A percentile compares a stretch with the other conserved stretches of the same genome.
Evolutionary conservation across 2,113 vertebrate species (phyloP).

Genomic region (Neotragus pygmaeus): DNA sequence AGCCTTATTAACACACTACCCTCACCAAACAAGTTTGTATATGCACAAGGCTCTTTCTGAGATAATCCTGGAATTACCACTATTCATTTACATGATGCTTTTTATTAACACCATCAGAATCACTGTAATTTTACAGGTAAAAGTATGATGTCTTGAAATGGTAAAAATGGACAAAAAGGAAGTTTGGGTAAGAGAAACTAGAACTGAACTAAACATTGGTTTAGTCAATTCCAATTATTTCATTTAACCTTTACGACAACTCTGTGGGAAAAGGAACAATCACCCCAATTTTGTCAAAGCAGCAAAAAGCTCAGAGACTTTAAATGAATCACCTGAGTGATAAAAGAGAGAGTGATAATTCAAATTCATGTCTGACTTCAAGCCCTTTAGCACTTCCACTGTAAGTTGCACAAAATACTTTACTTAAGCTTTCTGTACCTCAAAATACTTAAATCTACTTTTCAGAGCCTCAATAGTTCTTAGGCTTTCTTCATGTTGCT

Average conservation of each 20-base stretch:
- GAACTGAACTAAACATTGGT: neutral
- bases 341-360: neutral
- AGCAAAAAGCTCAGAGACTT: neutral
- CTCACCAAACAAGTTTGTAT: neutral
- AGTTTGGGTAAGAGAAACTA: neutral
- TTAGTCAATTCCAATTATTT: neutral
- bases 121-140: neutral
- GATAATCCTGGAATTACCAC: neutral
- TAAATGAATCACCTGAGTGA: neutral
- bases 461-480: constrained; percentile 89
- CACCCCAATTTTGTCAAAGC: neutral
- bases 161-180: neutral
- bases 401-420: neutral
- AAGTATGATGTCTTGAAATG: neutral
- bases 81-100: neutral
- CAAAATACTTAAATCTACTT: constrained; percentile 88
- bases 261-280: neutral
- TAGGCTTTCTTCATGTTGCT: constrained; percentile 90
- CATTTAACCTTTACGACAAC: neutral
- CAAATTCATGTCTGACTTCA: neutral
- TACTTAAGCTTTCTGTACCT: constrained; percentile 80
- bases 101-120: neutral
- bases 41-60: neutral
- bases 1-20: neutral
- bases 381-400: neutral